phyloP scores from a whole-genome alignment of 1,140 invertebrate species.

The Drusus annulatus region DNA sequence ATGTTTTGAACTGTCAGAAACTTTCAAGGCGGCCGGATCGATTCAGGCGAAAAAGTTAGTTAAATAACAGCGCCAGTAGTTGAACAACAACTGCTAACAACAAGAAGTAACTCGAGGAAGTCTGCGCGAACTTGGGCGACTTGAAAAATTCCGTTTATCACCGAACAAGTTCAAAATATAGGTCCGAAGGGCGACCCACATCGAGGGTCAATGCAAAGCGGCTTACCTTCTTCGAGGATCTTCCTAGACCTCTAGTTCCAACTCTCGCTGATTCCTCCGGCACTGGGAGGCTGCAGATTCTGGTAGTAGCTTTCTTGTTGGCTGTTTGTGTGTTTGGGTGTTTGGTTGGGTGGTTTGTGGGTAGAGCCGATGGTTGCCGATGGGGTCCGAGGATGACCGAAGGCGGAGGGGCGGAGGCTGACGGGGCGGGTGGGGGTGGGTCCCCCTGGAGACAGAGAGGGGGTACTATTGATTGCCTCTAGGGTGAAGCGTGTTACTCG shows the following conservation, averaged over 20 bases:
- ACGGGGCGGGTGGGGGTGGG: not conserved
- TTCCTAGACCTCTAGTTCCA: not conserved
- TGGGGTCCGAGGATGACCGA: slow-evolving; percentile 50
- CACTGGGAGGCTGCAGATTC: slow-evolving; percentile 1
- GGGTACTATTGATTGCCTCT: slow-evolving; percentile 57
- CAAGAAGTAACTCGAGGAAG: slow-evolving; percentile 51
- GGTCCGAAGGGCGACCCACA: slow-evolving; percentile 38
- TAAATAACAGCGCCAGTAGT: slow-evolving; percentile 49
- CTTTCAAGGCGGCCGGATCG: slow-evolving; percentile 52
- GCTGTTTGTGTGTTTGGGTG: not conserved
- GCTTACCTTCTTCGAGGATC: slow-evolving; percentile 34
- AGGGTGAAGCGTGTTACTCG: slow-evolving; percentile 50
- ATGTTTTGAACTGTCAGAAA: slow-evolving; percentile 55
- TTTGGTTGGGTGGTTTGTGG: slow-evolving; percentile 7
- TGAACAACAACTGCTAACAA: slow-evolving; percentile 56
- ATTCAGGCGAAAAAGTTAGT: slow-evolving; percentile 55
- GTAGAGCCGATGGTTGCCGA: slow-evolving; percentile 49
- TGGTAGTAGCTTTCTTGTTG: too few species aligned
- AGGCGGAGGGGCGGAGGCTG: slow-evolving; percentile 38
- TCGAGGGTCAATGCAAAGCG: slow-evolving; percentile 31
- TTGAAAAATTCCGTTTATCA: slow-evolving; percentile 53
- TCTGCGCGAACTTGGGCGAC: slow-evolving; percentile 47
- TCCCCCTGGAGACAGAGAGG: slow-evolving; percentile 34
- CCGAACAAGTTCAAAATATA: slow-evolving; percentile 51
- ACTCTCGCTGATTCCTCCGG: not conserved